Base-by-base conservation (phyloP, 2,797 vertebrate genomes). In the Catamblyrhynchus diadema region DNA sequence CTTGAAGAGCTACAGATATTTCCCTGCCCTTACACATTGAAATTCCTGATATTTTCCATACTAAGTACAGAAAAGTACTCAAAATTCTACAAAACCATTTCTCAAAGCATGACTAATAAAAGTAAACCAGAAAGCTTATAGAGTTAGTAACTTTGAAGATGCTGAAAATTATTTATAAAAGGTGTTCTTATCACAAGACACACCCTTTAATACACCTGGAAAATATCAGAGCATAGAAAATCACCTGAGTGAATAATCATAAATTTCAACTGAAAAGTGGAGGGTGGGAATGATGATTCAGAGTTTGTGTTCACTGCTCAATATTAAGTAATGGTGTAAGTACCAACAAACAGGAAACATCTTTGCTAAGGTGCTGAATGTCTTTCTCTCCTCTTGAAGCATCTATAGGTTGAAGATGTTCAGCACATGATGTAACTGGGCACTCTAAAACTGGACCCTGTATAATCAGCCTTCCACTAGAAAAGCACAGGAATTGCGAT, bases 161-260 rank as follows among this genome's bases (percentile, higher is more conserved):
- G 11, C 27, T 80, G 32, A 50, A 71, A 81, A 83, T 48, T 65
- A 64, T 50, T 93, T 72, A 61, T 65, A 78, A 77, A 71, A 27
- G 11, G 12, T 67, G 12, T 62, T 81, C 61, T 82, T 85, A 93
- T 87, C 79, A 45, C 50, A 82, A 67, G 61, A 64, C 33, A 80
- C 19, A 74, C 13, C 21, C 69, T 91, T 80, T 37, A 70, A 71
- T 53, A 81, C 32, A 81, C 56, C 35, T 92, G 65, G 41, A 91
- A 92, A 87, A 69, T 35, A 88, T 35, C 72, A 90, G 35, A 66
- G 39, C 78, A 57, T 51, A 20, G 28, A 79, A 96, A 95, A 88
- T 23, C 39, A 81, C 60, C 44, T 48, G 70, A 81, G 65, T 19
- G 79, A 93, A 81, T 67, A 69, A 81, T 39, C 13, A 65, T 35